These are phyloP conservation scores for Hypotaenidia philippensis DNA, from an alignment of 2,797 vertebrate genomes.

Conservation along the genomic window DNA sequence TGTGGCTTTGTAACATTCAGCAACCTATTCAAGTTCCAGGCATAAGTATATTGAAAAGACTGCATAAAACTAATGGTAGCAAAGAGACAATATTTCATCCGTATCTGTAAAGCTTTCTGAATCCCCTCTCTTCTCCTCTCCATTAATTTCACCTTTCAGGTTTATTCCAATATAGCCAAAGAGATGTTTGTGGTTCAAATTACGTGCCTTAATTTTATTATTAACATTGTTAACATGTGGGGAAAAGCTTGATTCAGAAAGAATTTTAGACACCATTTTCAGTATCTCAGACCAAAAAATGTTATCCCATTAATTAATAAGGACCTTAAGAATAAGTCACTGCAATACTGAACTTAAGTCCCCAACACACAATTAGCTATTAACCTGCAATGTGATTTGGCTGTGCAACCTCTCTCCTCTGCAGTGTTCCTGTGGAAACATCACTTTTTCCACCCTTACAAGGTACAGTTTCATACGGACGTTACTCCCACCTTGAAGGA, in stretches of 20 bases:
- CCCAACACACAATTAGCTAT: not conserved
- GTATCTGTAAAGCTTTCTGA: not conserved
- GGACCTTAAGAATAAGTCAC: not conserved
- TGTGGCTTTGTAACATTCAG: not conserved
- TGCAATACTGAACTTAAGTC: not conserved
- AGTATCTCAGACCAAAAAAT: not conserved
- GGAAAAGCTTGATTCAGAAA: not conserved
- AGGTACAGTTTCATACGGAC: not conserved
- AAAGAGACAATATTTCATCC: not conserved
- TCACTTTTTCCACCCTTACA: not conserved
- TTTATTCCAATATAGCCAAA: not conserved
- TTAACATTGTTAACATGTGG: not conserved
- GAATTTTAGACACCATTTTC: not conserved
- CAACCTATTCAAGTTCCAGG: not conserved
- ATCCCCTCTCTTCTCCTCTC: not conserved
- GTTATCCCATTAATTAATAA: not conserved
- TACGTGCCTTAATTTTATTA: not conserved
- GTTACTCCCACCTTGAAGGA: not conserved
- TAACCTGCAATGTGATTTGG: not conserved
- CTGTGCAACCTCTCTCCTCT: not conserved
- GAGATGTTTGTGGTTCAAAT: not conserved
- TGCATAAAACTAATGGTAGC: not conserved
- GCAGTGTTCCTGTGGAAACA: not conserved
- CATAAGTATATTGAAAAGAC: not conserved
- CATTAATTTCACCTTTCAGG: not conserved